Evolutionary conservation across 2,797 vertebrate species (phyloP), one percentile per base, ranked within the genome.

Genomic region (Vespertilio murinus): DNA sequence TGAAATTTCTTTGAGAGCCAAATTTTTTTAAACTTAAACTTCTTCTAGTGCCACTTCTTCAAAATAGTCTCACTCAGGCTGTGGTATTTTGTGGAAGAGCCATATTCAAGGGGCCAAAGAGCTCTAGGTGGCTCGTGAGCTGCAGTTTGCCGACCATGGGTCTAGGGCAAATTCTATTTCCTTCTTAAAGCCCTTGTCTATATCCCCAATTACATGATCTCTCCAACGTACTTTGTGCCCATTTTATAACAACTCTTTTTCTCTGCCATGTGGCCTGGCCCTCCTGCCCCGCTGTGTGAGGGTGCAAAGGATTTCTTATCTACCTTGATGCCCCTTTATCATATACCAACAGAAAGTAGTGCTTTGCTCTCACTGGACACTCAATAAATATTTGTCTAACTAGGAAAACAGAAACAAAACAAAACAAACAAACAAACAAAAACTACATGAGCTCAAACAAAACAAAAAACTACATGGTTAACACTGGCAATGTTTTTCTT

Each of bases 361-460:
- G 16, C 22, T 80, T 77, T 56, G 14, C 11, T 79, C 14, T 86
- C 49, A 40, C 9, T 42, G 14, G 5, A 6, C 8, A 38, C 16
- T 84, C 17, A 1, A 45, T 71, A 93, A 80, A 74, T 14, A 93
- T 28, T 49, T 45, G 8, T 85, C 64, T 38, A 90, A 49, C 9
- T 70, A 65, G 20, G 40, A 30, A 40, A 42, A 73, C 16, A 67
- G 20, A 84, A 56, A 22, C 38, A 47, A 54, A 56, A 20, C 38
- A 45, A 52, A 70, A 78, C 11, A 47, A 61, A 8, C 13, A 56
- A 20, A 28, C 35, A 52, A 70, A 73, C 11, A 47, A 61, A 8
- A 17, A 11, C 30, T 67, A n/a, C 6, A 17, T 73, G 18, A 86
- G 23, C 12, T 35, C 47, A n/a, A n/a, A n/a, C n/a, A n/a, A n/a